Conservation (phyloP, 2,888 invertebrate genomes). For the Cephus sareptanus region DNA sequence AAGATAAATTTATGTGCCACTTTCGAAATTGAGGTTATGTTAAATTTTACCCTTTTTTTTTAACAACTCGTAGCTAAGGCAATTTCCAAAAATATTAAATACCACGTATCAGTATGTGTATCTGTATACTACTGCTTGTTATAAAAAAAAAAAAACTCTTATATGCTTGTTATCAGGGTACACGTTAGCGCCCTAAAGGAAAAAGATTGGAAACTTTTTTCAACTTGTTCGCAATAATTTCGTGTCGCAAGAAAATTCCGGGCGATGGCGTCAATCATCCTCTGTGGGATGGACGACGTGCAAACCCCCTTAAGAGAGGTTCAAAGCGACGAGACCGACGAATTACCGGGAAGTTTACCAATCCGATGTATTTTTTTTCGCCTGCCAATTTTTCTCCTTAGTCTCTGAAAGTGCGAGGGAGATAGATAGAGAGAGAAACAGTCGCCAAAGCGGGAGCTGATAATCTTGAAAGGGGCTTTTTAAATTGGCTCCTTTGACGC, state of each 20-base stretch:
- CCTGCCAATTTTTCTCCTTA: conserved; percentile 14
- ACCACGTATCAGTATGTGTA: neutral
- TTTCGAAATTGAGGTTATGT: neutral
- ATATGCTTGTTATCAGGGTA: conserved; percentile 6
- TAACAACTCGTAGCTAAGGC: neutral
- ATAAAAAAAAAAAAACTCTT: no score
- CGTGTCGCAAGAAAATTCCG: conserved; percentile 23
- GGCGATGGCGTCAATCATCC: conserved; percentile 4
- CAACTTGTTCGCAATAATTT: conserved; percentile 9
- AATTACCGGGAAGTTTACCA: conserved; percentile 63
- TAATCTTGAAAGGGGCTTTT: conserved; percentile 64
- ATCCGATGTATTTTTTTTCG: conserved; percentile 42
- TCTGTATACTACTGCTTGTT: neutral
- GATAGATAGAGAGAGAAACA: no score
- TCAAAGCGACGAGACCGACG: conserved; percentile 56
- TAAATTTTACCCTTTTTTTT: neutral
- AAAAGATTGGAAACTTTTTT: conserved; percentile 33
- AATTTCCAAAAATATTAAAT: conserved; percentile 15
- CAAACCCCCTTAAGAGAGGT: conserved; percentile 48
- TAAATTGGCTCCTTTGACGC: conserved; percentile 66
- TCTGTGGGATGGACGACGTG: neutral
- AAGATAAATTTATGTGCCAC: neutral
- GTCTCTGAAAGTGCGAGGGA: neutral
- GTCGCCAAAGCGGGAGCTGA: conserved; percentile 27
- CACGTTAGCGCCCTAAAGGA: conserved; percentile 46